These are phyloP conservation scores for Chlamydotis undulata DNA, from an alignment of 2,113 vertebrate genomes.

Conservation along the genomic window DNA sequence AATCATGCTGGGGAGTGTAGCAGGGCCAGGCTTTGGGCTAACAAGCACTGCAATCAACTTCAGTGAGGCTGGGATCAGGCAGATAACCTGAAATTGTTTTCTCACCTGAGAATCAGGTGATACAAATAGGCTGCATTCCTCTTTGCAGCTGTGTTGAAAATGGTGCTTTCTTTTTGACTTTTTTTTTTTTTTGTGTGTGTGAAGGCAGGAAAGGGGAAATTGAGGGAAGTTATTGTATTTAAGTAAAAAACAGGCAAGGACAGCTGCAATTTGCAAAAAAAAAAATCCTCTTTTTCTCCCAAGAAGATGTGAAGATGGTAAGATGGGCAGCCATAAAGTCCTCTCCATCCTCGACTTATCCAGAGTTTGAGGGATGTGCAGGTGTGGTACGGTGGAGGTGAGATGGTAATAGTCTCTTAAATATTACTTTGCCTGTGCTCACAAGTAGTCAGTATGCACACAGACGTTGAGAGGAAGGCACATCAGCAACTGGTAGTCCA, in stretches of 20 bases:
- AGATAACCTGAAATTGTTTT: neutral
- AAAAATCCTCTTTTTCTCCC: neutral
- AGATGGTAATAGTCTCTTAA: neutral
- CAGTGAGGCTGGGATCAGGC: neutral
- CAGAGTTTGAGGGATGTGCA: rapidly evolving
- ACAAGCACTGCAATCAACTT: neutral
- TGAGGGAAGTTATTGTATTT: neutral
- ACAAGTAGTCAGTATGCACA: neutral
- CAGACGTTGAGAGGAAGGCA: neutral
- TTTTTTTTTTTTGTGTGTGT: neutral
- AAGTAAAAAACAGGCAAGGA: neutral
- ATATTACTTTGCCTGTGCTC: neutral
- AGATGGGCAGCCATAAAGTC: neutral
- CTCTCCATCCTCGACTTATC: neutral
- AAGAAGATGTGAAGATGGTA: neutral
- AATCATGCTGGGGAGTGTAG: neutral
- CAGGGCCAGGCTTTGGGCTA: neutral
- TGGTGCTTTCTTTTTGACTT: no score
- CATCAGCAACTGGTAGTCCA: neutral
- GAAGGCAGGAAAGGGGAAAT: neutral
- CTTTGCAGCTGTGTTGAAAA: neutral
- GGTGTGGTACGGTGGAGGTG: rapidly evolving
- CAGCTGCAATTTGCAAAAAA: neutral
- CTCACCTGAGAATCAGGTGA: neutral
- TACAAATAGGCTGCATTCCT: rapidly evolving